These are phyloP conservation scores for Myathropa florea DNA, from an alignment of 2,888 invertebrate species.

Conservation along the genomic window DNA sequence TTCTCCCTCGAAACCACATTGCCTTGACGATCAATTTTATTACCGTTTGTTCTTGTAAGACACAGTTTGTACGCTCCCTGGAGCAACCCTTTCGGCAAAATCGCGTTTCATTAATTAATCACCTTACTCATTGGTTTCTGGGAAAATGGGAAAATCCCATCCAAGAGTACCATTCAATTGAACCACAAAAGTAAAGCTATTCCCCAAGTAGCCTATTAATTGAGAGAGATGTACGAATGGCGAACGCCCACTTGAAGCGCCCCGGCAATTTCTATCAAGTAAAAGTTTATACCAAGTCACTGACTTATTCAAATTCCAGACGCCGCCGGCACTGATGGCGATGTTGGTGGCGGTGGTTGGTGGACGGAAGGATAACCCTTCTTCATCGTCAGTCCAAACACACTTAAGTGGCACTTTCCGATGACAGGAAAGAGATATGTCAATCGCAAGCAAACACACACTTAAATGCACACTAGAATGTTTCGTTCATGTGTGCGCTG, in stretches of 20 bases:
- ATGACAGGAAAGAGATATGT: slow-evolving; percentile 71
- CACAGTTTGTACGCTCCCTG: slow-evolving; percentile 1
- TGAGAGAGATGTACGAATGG: slow-evolving; percentile 10
- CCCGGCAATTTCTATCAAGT: slow-evolving; percentile 42
- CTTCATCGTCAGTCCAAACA: slow-evolving; percentile 59
- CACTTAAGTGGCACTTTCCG: slow-evolving; percentile 71
- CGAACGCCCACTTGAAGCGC: slow-evolving; percentile 38
- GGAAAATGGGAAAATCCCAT: slow-evolving; percentile 34
- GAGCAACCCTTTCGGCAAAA: slow-evolving; percentile 11
- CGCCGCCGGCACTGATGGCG: not conserved
- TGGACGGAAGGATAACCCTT: slow-evolving; percentile 59
- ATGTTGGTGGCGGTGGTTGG: not conserved
- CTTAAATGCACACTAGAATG: slow-evolving; percentile 19
- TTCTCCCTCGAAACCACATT: slow-evolving; percentile 42
- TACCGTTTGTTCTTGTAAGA: slow-evolving; percentile 32
- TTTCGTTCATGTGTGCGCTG: not conserved
- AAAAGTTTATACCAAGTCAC: slow-evolving; percentile 64
- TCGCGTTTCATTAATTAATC: slow-evolving; percentile 67
- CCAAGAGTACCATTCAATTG: slow-evolving; percentile 26
- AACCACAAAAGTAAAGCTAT: slow-evolving; percentile 61
- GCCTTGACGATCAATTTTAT: slow-evolving; percentile 66
- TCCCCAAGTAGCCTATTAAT: slow-evolving; percentile 66
- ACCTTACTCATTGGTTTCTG: slow-evolving; percentile 57
- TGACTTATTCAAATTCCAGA: slow-evolving; percentile 68
- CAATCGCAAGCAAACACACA: slow-evolving; percentile 62